Conservation (phyloP, 2,888 invertebrate species). For the Phanerotoma sp. region DNA sequence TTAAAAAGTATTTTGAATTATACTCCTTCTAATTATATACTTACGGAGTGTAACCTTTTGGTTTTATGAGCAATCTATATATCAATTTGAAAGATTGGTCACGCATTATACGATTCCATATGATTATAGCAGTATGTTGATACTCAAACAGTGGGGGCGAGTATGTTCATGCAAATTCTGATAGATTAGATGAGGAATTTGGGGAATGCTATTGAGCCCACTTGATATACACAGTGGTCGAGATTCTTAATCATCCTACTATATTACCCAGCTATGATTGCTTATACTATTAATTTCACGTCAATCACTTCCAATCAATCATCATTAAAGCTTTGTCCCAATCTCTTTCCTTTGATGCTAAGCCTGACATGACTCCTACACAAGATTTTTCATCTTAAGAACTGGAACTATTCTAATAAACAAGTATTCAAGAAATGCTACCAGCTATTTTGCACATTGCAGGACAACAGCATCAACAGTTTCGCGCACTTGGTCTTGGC, state of each 20-base stretch:
- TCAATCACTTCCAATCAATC: neutral
- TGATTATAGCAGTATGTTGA: neutral
- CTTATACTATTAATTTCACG: neutral
- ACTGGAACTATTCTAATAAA: neutral
- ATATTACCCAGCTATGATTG: neutral
- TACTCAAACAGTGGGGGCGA: no score
- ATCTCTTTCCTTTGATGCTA: neutral
- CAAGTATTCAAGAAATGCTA: neutral
- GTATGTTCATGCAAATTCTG: constrained; percentile 18
- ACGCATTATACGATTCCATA: no score
- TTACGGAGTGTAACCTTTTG: no score
- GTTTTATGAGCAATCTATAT: no score
- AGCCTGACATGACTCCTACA: no score
- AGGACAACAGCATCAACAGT: constrained; percentile 65
- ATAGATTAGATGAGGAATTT: constrained; percentile 30
- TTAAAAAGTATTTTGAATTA: no score
- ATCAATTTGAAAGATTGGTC: no score
- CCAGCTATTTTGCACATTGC: constrained; percentile 29
- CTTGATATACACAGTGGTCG: constrained; percentile 29
- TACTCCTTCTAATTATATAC: no score
- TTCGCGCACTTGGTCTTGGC: constrained; percentile 72
- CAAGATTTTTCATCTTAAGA: no score
- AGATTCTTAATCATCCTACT: constrained; percentile 45
- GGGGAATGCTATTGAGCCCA: constrained; percentile 49
- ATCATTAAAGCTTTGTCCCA: neutral